Conservation (phyloP, 2,888 invertebrate species). For the Xylota sylvarum region DNA sequence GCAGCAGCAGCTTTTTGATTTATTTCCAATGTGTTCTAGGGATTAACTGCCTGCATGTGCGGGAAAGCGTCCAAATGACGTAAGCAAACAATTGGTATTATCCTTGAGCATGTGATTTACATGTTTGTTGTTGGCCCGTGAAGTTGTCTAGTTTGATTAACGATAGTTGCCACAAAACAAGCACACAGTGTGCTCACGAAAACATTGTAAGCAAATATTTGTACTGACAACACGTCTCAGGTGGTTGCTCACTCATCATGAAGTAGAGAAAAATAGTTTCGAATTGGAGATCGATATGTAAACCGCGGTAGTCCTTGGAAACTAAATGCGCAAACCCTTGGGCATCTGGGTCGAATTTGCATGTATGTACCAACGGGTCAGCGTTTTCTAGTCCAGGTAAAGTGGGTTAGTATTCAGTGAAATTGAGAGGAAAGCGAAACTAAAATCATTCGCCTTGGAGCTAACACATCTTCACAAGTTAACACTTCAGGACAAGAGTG, state of each 20-base stretch:
- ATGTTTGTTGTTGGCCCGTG: slow-evolving; percentile 33
- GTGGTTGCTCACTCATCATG: neutral
- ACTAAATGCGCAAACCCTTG: too few relatives aligned
- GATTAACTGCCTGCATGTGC: slow-evolving; percentile 17
- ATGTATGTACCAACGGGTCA: too few relatives aligned
- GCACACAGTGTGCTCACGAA: slow-evolving; percentile 12
- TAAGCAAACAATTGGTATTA: slow-evolving; percentile 26
- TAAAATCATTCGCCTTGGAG: too few relatives aligned
- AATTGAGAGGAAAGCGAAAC: too few relatives aligned
- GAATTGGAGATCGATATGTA: neutral
- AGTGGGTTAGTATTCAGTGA: too few relatives aligned
- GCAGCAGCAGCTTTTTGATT: slow-evolving; percentile 50
- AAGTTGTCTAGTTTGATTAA: slow-evolving; percentile 54
- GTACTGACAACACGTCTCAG: slow-evolving; percentile 26
- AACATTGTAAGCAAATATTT: slow-evolving; percentile 34
- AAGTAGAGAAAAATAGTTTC: neutral
- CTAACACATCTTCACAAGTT: too few relatives aligned
- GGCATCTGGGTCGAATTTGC: too few relatives aligned
- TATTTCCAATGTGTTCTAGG: slow-evolving; percentile 42
- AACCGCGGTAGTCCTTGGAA: too few relatives aligned
- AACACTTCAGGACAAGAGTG: too few relatives aligned
- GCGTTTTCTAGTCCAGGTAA: too few relatives aligned
- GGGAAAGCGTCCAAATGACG: slow-evolving; percentile 38
- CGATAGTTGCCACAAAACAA: slow-evolving; percentile 35
- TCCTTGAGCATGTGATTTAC: slow-evolving; percentile 12